Base-by-base conservation (phyloP, 2,888 invertebrate species). In the Lymantria dispar region DNA sequence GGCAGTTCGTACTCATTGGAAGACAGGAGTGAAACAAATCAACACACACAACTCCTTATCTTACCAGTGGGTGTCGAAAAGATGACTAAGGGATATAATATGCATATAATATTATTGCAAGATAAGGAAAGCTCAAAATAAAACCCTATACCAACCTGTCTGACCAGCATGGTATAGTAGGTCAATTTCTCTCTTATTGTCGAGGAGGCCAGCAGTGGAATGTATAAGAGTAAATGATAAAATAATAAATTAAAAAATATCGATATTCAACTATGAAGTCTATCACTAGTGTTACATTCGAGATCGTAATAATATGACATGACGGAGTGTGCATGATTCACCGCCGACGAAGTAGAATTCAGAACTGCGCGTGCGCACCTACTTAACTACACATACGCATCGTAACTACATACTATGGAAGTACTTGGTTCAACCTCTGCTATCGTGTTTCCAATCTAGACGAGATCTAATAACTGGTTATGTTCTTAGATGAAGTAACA, bases 321-420 rank as follows among this genome's bases (percentile, higher is more conserved):
- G 84, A 80, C 76, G 77, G 64, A 77, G 82, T 78, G 80, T 75
- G 78, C 74, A 79, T 87, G 88, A 88, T 81, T 88, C 87, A 88
- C 11, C 72, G 64, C 58, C 62, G 38, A 40, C 48, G 46, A 49
- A 43, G 43, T 43, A 37, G 45, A 49, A 62, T 51, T 65, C 70
- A 67, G 69, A 69, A 72, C 73, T 60, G 52, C 68, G 78, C 76
- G 68, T 78, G 78, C 77, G 73, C 71, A 58, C 56, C 48, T 62
- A 63, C 9, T 3, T 60, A 60, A 44, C 48, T 62, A 56, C 52
- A 12, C 37, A 8, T 12, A 38, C 12, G 12, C 12, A 22, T n/a
- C 12, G 40, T 40, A 43, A n/a, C 14, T 48, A 48, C 55, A 45
- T 22, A 22, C 22, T 15, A 38, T 13, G 14, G 14, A 15, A n/a